phyloP scores from a whole-genome alignment of 2,797 vertebrate genomes.

The Masticophis lateralis region DNA sequence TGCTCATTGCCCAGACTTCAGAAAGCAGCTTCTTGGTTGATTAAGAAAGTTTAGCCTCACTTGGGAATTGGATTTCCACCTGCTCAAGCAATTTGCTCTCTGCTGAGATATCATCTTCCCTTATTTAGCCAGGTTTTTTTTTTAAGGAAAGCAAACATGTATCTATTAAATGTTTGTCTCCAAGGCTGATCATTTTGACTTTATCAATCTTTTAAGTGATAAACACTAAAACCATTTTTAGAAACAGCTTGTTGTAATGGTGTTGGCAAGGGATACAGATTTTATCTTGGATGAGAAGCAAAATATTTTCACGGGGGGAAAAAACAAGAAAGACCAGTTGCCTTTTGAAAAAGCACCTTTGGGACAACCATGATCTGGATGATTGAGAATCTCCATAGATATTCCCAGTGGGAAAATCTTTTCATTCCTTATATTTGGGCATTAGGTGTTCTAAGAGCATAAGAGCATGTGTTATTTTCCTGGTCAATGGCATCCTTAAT shows the following conservation, averaged over 20 bases:
- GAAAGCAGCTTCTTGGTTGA: constrained; percentile 40
- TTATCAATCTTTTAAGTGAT: neutral
- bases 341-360: neutral
- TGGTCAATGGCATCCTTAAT: neutral
- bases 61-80: constrained; percentile 34
- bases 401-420: neutral
- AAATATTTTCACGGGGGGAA: neutral
- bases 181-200: neutral
- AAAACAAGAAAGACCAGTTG: neutral
- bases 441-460: neutral
- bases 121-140: constrained; percentile 1
- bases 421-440: neutral
- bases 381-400: neutral
- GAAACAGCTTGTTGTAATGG: neutral
- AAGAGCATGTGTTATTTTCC: neutral
- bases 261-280: neutral
- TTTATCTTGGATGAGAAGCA: neutral
- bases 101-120: constrained; percentile 18
- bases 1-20: constrained; percentile 23
- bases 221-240: neutral
- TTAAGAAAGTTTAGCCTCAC: constrained; percentile 31
- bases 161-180: constrained; percentile 19
- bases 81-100: constrained; percentile 30
- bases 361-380: neutral
- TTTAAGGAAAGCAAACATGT: constrained; percentile 5